Conservation (phyloP, 2,797 vertebrate genomes). For the Eremophila alpestris region DNA sequence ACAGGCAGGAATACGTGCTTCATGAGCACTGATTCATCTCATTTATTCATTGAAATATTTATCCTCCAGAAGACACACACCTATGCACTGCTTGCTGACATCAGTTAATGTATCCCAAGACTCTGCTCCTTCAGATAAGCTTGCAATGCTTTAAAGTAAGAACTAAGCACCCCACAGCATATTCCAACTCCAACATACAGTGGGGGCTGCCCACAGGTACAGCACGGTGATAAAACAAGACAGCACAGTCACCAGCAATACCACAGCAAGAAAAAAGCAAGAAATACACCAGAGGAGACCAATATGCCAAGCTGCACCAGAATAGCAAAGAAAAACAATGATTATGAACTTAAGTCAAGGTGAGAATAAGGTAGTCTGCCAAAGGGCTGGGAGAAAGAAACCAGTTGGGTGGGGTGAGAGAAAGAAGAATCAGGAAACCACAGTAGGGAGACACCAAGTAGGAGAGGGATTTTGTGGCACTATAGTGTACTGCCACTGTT, state of each 20-base stretch:
- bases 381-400: not conserved
- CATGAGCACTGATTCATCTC: not conserved
- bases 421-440: not conserved
- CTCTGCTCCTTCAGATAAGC: not conserved
- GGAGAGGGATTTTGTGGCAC: not conserved
- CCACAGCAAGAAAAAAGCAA: not conserved
- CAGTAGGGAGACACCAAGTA: not conserved
- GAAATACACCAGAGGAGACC: not conserved
- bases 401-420: not conserved
- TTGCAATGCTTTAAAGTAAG: not conserved
- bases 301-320: not conserved
- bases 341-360: not conserved
- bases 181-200: fast-evolving
- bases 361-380: not conserved
- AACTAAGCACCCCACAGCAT: not conserved
- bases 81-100: not conserved
- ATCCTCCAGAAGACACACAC: not conserved
- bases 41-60: not conserved
- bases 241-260: not conserved
- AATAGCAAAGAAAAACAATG: not conserved
- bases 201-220: not conserved
- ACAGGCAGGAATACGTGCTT: not conserved
- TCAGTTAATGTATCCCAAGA: not conserved
- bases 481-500: not conserved
- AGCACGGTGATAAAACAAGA: not conserved